A percentile compares a stretch with the other conserved stretches of the same genome.
Conservation (phyloP, 2,113 vertebrate species). For the Grantiella picta region DNA sequence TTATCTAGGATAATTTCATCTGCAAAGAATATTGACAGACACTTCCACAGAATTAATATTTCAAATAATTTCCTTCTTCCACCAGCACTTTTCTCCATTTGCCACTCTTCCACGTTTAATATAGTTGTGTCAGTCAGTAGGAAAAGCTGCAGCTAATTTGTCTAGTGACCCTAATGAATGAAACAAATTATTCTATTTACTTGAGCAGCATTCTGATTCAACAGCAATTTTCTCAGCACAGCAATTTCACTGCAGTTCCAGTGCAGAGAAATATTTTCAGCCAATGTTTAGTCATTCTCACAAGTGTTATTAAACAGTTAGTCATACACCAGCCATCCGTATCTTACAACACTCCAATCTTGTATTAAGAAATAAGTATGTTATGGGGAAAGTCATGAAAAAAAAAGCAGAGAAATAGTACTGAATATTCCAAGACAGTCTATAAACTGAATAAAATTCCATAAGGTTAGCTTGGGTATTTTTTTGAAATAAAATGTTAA, state of each 20-base stretch:
- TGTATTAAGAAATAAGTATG: not conserved
- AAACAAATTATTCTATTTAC: not conserved
- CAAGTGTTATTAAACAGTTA: not conserved
- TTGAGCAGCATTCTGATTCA: not conserved
- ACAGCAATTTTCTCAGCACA: not conserved
- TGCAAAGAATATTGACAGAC: not conserved
- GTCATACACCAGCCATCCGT: not conserved
- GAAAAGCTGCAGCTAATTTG: not conserved
- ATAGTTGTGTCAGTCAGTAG: not conserved
- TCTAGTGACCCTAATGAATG: not conserved
- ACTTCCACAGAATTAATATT: not conserved
- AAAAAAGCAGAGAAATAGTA: not conserved
- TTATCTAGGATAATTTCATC: not conserved
- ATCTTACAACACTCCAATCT: not conserved
- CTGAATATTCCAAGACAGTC: not conserved
- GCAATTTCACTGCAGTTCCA: not conserved
- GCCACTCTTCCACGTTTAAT: not conserved
- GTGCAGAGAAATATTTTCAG: not conserved
- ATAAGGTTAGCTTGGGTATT: not conserved
- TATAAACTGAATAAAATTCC: not conserved
- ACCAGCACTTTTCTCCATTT: not conserved
- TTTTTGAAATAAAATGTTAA: not conserved
- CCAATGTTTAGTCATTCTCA: not conserved
- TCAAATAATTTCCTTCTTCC: not conserved
- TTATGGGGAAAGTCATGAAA: not conserved